These are phyloP conservation scores for Vireo altiloquus DNA, from an alignment of 2,113 vertebrate genomes.

Conservation along the genomic window DNA sequence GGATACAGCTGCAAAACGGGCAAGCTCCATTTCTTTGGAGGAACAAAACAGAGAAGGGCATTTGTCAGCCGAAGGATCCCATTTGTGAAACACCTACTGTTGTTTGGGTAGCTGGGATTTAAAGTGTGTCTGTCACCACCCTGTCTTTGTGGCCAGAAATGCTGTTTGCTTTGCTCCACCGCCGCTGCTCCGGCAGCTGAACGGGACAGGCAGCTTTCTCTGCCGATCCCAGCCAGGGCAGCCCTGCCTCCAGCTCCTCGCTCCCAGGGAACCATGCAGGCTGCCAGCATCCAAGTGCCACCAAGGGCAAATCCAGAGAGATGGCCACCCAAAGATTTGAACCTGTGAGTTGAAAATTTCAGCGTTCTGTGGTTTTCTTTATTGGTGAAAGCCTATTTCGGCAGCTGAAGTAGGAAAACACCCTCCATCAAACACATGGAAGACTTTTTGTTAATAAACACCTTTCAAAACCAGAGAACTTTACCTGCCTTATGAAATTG, in stretches of 20 bases:
- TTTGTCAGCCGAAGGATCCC: not conserved
- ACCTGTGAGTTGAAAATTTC: not conserved
- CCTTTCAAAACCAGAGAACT: not conserved
- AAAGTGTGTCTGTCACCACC: not conserved
- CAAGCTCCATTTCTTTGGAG: not conserved
- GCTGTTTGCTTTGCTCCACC: not conserved
- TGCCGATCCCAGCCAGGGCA: not conserved
- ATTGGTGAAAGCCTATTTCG: not conserved
- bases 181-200: not conserved
- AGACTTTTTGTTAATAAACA: not conserved
- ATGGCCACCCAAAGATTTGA: not conserved
- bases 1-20: not conserved
- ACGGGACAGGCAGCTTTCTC: not conserved
- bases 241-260: not conserved
- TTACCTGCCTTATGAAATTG: not conserved
- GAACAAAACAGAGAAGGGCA: not conserved
- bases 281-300: not conserved
- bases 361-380: not conserved
- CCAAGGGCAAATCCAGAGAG: too few relatives aligned
- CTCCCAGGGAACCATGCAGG: not conserved
- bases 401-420: not conserved
- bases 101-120: slow-evolving; percentile 2
- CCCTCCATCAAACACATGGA: not conserved
- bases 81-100: not conserved
- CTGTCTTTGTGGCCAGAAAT: not conserved